Percentiles rank a stretch among this genome's conserved stretches.
Conservation (phyloP, 2,113 vertebrate genomes). For the Pterocles burchelli region DNA sequence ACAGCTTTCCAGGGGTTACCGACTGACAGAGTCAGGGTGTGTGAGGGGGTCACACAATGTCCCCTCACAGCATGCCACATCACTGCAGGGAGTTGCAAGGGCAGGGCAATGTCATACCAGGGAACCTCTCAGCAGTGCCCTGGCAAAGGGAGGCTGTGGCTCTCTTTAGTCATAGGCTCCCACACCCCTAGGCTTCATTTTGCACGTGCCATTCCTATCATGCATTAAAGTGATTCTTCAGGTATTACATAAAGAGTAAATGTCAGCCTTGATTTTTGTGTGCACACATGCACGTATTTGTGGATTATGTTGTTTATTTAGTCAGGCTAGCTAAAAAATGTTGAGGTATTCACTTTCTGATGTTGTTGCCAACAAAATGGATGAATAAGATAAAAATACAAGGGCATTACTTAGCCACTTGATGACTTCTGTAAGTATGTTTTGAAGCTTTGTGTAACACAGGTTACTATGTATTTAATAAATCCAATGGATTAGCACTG, state of each 20-base stretch:
- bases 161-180: slow-evolving; percentile 32
- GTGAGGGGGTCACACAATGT: fast-evolving
- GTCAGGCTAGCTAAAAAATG: background rate
- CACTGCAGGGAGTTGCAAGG: background rate
- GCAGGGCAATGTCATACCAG: background rate
- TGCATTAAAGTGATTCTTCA: slow-evolving; percentile 36
- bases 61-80: fast-evolving
- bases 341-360: background rate
- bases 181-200: slow-evolving; percentile 32
- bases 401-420: background rate
- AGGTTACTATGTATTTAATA: slow-evolving; percentile 38
- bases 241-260: slow-evolving; percentile 51
- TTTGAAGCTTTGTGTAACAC: background rate
- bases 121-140: background rate
- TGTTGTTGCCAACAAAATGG: slow-evolving; percentile 7
- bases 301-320: slow-evolving; percentile 35
- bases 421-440: slow-evolving; percentile 5
- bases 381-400: slow-evolving; percentile 29
- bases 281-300: background rate
- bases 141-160: slow-evolving; percentile 18
- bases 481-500: slow-evolving; percentile 25
- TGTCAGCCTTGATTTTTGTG: background rate
- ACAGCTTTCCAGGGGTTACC: background rate
- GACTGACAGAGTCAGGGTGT: fast-evolving
- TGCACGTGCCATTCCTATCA: slow-evolving; percentile 38